Base-by-base conservation (phyloP, 2,888 invertebrate genomes). In the Tineola bisselliella region DNA sequence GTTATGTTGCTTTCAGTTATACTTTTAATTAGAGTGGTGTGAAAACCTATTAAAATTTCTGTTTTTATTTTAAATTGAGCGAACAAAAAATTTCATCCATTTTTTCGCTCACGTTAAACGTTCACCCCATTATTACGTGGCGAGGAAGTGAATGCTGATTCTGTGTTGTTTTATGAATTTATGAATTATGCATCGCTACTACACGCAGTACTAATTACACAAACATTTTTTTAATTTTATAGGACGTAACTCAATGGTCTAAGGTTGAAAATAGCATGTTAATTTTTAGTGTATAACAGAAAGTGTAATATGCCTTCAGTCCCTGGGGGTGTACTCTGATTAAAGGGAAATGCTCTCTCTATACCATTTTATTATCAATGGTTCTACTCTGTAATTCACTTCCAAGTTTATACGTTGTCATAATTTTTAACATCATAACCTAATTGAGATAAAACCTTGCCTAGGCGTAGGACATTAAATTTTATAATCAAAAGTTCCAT, bases 151-250 rank as follows among this genome's bases (percentile, higher is more conserved):
- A 69, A 66, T 63, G 64, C 64, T 65, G 67, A 66, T 66, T 65
- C 63, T 62, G 64, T 65, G 66, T 65, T 69, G 68, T 67, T 64
- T 65, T 69, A 72, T 74, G 71, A 76, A 73, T 75, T 33, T 58
- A 58, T 58, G 58, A 58, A 58, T 58, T 33, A 58, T 58, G 58
- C 58, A 58, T 19, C 58, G 25, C 15, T 48, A 5, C 17, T 13
- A 15, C 10, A 6, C 48, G 15, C 48, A 48, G 5, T 17, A 48
- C 17, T 48, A 48, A 48, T 17, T 15, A 48, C 17, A 13, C 48
- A 13, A n/a, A n/a, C n/a, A n/a, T n/a, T n/a, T n/a, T n/a, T 38
- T n/a, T 38, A 6, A 6, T 38, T 38, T 38, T 10, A 48, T 48
- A 48, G 6, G 8, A 15, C 48, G 10, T 48, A 48, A n/a, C 12